Percentiles rank a stretch among this genome's conserved stretches.
Evolutionary conservation across 2,888 invertebrate genomes (phyloP).

Genomic region (Chirona hameri): DNA sequence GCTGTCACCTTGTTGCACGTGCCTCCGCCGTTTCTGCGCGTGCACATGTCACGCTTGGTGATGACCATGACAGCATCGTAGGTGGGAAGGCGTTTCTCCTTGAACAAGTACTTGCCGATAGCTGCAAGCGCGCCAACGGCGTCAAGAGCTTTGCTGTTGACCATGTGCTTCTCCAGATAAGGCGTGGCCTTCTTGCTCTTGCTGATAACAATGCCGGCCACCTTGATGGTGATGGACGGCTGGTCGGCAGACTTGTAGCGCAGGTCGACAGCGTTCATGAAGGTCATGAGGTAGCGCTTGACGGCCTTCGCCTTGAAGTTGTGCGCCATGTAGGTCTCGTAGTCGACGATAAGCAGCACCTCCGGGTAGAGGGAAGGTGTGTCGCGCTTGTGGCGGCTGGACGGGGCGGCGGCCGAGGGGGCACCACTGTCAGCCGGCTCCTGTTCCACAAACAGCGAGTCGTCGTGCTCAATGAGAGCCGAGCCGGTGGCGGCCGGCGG

Average conservation of each 20-base stretch:
- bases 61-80: constrained; percentile 28
- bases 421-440: not conserved
- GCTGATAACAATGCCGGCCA: constrained; percentile 26
- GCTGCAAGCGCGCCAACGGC: not conserved
- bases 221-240: constrained; percentile 23
- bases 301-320: not conserved
- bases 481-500: not conserved
- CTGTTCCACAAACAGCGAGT: not conserved
- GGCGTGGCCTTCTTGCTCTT: constrained; percentile 22
- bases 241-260: not conserved
- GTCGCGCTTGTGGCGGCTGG: not conserved
- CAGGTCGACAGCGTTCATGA: constrained; percentile 26
- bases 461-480: not conserved
- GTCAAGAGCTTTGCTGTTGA: not conserved
- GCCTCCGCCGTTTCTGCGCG: not conserved
- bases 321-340: constrained; percentile 3
- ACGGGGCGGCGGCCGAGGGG: not conserved
- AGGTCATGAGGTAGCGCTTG: constrained; percentile 23
- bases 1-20: constrained; percentile 25
- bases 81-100: not conserved
- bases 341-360: constrained; percentile 27
- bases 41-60: constrained; percentile 32
- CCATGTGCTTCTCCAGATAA: constrained; percentile 8
- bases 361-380: constrained; percentile 12
- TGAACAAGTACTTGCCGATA: not conserved